These are phyloP conservation scores for Ianthella basta DNA, from an alignment of 37 sponge, comb jelly and placozoan genomes.

Conservation along the genomic window DNA sequence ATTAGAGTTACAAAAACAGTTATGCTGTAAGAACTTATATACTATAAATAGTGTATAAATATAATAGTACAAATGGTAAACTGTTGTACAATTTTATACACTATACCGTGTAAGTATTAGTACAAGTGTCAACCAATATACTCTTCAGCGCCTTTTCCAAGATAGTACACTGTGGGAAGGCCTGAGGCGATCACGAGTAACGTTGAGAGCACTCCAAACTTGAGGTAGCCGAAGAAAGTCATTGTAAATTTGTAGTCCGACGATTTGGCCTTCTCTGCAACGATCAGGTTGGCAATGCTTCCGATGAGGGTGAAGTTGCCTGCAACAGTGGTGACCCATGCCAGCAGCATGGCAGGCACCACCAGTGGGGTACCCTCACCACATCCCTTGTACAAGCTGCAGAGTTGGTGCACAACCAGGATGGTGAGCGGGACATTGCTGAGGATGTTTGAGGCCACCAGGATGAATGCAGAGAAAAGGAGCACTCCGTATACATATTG, in stretches of 20 bases:
- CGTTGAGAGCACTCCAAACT: constrained; percentile 83
- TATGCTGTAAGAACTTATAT: too few relatives aligned
- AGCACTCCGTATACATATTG: constrained; percentile 53
- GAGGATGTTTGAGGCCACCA: constrained; percentile 78
- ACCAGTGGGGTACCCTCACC: constrained; percentile 39
- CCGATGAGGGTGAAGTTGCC: constrained; percentile 92
- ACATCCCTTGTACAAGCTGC: constrained; percentile 42
- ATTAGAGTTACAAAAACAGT: too few relatives aligned
- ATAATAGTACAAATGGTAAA: too few relatives aligned
- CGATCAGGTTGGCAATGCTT: constrained; percentile 89
- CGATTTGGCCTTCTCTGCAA: constrained; percentile 78
- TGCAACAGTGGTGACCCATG: constrained; percentile 85
- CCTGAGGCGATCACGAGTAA: constrained; percentile 58
- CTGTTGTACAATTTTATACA: too few relatives aligned
- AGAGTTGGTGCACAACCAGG: constrained; percentile 62
- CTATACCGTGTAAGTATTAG: too few relatives aligned
- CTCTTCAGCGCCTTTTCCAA: too few relatives aligned
- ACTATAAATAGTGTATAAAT: too few relatives aligned
- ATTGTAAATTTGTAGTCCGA: constrained; percentile 52
- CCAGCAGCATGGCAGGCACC: constrained; percentile 69
- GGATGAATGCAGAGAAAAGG: constrained; percentile 71
- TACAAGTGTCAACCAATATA: too few relatives aligned
- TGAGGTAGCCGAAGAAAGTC: constrained; percentile 73
- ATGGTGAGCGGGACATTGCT: constrained; percentile 90
- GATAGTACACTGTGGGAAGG: constrained; percentile 68